Evolutionary conservation across 2,797 vertebrate species (phyloP), one percentile per base, ranked within the genome.

Genomic region (Sebastes vulpes): DNA sequence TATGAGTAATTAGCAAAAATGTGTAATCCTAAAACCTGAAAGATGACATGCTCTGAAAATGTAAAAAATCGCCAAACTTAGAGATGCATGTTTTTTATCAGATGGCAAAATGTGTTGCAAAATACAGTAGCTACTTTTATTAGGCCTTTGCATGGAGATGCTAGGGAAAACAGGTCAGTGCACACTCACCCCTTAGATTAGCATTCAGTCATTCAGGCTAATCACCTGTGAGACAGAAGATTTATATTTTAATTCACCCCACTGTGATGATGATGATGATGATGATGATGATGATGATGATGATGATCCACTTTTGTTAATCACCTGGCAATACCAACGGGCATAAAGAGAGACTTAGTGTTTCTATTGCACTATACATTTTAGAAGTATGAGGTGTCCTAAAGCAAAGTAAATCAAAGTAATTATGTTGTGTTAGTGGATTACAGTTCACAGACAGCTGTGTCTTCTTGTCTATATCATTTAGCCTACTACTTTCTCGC

Each of bases 341-440:
- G 16, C 2, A 54, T 26, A 46, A 52, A 46, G 16, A 26, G 25
- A 63, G 53, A 54, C 28, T 48, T 16, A 20, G 16, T 59, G 21
- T 73, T 76, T 58, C 12, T 21, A 9, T 48, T 38, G 31, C 50
- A 58, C 12, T n/a, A 20, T 16, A 58, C 9, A n/a, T 26, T 50
- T 38, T 35, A 56, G 57, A 2, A 65, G 32, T n/a, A 59, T 5
- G 53, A 48, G 5, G 9, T 58, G 21, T 61, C 35, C 42, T 56
- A 23, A 38, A 75, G 61, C n/a, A 10, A 70, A 72, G 63, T 56
- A 46, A 79, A 72, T 73, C 66, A 83, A 53, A 31, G 20, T 68
- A 75, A 79, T 73, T 48, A 66, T 70, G 46, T 76, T 8, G 81
- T 70, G 46, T 76, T 8, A 18, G 54, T 82, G 16, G 50, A 77